Conservation (phyloP, 2,888 invertebrate species). For the Amaurobius ferox region DNA sequence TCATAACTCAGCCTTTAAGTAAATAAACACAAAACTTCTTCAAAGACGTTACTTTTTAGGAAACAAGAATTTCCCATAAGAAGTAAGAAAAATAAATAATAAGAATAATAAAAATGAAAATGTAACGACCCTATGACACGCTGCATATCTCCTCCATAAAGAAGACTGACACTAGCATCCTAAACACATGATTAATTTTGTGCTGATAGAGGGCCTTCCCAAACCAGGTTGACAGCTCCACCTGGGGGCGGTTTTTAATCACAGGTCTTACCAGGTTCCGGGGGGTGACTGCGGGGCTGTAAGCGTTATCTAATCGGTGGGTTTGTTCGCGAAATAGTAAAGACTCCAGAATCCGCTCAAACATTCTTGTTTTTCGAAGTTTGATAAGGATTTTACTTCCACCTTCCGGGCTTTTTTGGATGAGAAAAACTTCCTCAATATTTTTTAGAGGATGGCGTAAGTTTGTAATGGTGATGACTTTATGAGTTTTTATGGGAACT, state of each 20-base stretch:
- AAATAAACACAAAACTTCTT: too few species aligned
- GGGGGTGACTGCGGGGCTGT: not conserved
- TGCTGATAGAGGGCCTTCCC: not conserved
- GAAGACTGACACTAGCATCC: not conserved
- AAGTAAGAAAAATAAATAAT: not conserved
- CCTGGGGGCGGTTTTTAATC: constrained; percentile 39
- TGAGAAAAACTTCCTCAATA: not conserved
- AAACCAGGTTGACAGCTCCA: constrained; percentile 20
- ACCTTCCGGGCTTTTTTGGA: constrained; percentile 4
- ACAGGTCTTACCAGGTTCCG: not conserved
- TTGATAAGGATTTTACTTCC: not conserved
- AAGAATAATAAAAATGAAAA: not conserved
- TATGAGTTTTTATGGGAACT: not conserved
- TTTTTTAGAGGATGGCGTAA: not conserved
- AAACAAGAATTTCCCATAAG: not conserved
- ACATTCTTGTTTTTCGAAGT: not conserved
- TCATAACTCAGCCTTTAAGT: too few species aligned
- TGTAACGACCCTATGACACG: not conserved
- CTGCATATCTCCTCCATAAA: not conserved
- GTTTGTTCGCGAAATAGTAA: constrained; percentile 66
- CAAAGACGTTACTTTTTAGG: not conserved
- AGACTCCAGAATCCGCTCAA: constrained; percentile 26
- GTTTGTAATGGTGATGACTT: not conserved
- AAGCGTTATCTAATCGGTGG: constrained; percentile 54
- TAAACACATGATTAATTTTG: not conserved